Evolutionary conservation across 2,113 vertebrate genomes (phyloP), one percentile per base, ranked within the genome.

Genomic region (Neoarius graeffei): DNA sequence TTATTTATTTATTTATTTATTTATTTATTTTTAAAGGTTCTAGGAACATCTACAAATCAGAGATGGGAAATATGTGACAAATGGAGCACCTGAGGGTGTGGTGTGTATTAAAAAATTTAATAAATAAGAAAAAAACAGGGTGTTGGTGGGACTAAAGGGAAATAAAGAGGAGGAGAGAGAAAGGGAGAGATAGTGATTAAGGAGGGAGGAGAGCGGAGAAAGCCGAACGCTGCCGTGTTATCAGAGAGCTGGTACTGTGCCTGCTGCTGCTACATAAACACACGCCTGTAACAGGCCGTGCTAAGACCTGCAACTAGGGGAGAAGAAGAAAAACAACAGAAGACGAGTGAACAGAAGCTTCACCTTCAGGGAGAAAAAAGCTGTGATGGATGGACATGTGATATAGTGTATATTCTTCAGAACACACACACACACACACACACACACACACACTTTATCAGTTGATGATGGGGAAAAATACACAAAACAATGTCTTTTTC

Each of bases 241-340:
- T 95, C 94, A 94, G 91, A 93, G 86, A 92, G 88, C 88, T 93
- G 92, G 92, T 96, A 93, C 93, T 92, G 93, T 89, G 20, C 92
- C 93, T 92, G 89, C 87, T 88, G 91, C 91, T 88, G 88, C 93
- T 94, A 92, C 94, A 92, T 95, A 97, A 97, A 96, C 94, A 96
- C 90, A 87, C 93, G 92, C 91, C 94, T 93, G 95, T 96, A 96
- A 97, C 96, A 96, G 95, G 89, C 95, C 89, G 94, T 96, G 94
- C 95, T 94, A 93, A 94, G 95, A 92, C 92, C 94, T 94, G 89
- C 74, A 91, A 88, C 88, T 85, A 6, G 50, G 76, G 71, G n/a
- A 17, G 8, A 35, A 5, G 42, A n/a, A 79, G 20, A 81, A 74
- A 42, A 30, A 52, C 69, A 35, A 62, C 19, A 81, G 27, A 81